phyloP scores from a whole-genome alignment of 2,797 vertebrate species.

The Lindbergichthys nudifrons region DNA sequence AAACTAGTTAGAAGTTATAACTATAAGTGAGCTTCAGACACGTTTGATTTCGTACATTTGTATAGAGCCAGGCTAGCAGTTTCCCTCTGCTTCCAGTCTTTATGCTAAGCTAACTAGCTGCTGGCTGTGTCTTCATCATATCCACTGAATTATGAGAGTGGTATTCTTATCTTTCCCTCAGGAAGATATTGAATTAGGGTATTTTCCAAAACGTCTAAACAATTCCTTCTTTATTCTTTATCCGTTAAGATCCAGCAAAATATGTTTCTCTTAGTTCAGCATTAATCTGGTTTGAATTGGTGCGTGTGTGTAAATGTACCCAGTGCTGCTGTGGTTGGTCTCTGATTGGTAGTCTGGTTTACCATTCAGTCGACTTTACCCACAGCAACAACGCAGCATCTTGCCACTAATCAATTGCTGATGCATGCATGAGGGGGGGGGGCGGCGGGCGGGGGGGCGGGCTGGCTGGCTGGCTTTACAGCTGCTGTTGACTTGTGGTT shows the following conservation, averaged over 20 bases:
- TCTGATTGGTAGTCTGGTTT: conserved; percentile 52
- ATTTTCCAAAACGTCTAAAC: neutral
- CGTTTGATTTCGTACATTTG: neutral
- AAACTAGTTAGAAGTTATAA: too few relatives aligned
- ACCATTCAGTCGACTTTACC: conserved; percentile 64
- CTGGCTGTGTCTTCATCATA: neutral
- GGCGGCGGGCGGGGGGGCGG: neutral
- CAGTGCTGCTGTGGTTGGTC: conserved; percentile 36
- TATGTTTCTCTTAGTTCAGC: neutral
- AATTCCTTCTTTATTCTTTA: neutral
- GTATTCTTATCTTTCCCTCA: neutral
- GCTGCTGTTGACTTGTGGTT: conserved; percentile 47
- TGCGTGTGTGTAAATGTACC: conserved; percentile 56
- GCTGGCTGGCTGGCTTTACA: conserved; percentile 20
- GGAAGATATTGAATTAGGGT: neutral
- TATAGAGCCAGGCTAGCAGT: neutral
- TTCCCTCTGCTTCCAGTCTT: neutral
- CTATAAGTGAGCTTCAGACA: neutral
- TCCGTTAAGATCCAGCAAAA: too few relatives aligned
- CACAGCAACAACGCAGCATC: conserved; percentile 55
- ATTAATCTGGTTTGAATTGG: conserved; percentile 1
- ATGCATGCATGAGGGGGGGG: conserved; percentile 53
- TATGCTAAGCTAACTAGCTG: conserved; percentile 26
- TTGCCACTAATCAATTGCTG: conserved; percentile 70
- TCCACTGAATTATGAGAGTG: neutral